These are phyloP conservation scores for Parasteatoda tepidariorum DNA, from an alignment of 1,140 invertebrate species.

Conservation along the genomic window DNA sequence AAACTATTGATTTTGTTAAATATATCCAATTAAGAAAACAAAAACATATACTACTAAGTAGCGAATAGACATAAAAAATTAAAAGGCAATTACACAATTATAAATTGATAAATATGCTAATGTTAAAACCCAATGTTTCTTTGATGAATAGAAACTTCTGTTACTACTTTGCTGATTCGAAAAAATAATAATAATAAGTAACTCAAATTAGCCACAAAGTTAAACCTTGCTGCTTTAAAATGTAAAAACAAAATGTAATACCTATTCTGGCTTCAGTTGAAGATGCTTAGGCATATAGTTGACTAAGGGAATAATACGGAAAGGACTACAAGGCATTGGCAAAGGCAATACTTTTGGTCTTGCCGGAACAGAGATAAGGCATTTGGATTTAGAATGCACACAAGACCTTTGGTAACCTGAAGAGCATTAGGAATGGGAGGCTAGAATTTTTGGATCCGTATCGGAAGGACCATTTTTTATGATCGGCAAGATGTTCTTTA, in stretches of 20 bases:
- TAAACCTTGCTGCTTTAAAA: constrained; percentile 44
- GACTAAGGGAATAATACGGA: constrained; percentile 49
- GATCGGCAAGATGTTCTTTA: constrained; percentile 36
- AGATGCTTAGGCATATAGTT: constrained; percentile 46
- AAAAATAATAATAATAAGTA: too few species aligned
- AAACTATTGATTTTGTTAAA: too few species aligned
- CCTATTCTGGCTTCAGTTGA: constrained; percentile 48
- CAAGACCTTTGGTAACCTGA: constrained; percentile 50
- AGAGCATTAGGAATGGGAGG: constrained; percentile 55
- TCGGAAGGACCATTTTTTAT: constrained; percentile 31
- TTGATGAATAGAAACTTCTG: too few species aligned
- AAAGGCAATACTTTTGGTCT: constrained; percentile 46
- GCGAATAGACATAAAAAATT: too few species aligned
- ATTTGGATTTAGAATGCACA: constrained; percentile 26
- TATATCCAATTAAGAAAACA: too few species aligned
- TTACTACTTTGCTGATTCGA: too few species aligned
- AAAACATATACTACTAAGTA: too few species aligned
- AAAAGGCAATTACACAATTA: background rate
- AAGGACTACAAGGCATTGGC: constrained; percentile 52
- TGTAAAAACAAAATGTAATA: constrained; percentile 54
- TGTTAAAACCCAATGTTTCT: background rate
- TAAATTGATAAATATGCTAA: background rate
- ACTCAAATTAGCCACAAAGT: constrained; percentile 41
- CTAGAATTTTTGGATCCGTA: constrained; percentile 42
- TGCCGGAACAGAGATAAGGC: constrained; percentile 39